phyloP scores from a whole-genome alignment of 2,113 vertebrate species.

The Anolis carolinensis region DNA sequence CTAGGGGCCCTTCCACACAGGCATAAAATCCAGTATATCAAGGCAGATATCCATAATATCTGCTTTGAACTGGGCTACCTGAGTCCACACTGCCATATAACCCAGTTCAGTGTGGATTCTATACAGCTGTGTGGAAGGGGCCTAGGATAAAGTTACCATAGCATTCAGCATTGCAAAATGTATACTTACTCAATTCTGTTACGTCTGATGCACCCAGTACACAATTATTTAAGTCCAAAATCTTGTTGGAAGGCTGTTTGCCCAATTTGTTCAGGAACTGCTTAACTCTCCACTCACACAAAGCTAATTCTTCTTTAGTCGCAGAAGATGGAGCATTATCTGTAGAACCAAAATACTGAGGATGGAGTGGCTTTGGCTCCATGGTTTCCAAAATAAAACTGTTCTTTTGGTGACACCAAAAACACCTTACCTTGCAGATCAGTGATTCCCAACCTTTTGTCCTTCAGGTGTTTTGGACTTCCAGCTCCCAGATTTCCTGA shows the following conservation, averaged over 20 bases:
- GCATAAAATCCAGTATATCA: too few species aligned
- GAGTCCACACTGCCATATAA: too few species aligned
- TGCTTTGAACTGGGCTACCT: too few species aligned
- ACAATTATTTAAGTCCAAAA: slow-evolving; percentile 80
- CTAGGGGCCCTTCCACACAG: not conserved
- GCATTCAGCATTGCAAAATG: not conserved
- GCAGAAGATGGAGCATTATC: slow-evolving; percentile 43
- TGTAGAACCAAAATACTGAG: slow-evolving; percentile 49
- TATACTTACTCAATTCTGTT: slow-evolving; percentile 79
- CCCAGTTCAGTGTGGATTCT: too few species aligned
- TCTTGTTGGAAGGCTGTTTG: slow-evolving; percentile 73
- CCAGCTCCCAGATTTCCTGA: too few species aligned
- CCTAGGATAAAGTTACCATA: slow-evolving; percentile 23
- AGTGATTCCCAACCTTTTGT: too few species aligned
- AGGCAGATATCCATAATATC: too few species aligned
- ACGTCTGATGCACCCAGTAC: slow-evolving; percentile 77
- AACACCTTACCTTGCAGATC: too few species aligned
- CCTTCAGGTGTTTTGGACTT: too few species aligned
- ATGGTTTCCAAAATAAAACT: not conserved
- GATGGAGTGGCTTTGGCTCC: slow-evolving; percentile 16
- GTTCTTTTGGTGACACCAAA: too few species aligned
- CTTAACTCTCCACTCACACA: slow-evolving; percentile 74
- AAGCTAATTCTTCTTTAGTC: slow-evolving; percentile 50
- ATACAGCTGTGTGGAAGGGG: too few species aligned
- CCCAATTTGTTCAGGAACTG: slow-evolving; percentile 81